Conservation (phyloP, 2,797 vertebrate species). For the Octomys mimax region DNA sequence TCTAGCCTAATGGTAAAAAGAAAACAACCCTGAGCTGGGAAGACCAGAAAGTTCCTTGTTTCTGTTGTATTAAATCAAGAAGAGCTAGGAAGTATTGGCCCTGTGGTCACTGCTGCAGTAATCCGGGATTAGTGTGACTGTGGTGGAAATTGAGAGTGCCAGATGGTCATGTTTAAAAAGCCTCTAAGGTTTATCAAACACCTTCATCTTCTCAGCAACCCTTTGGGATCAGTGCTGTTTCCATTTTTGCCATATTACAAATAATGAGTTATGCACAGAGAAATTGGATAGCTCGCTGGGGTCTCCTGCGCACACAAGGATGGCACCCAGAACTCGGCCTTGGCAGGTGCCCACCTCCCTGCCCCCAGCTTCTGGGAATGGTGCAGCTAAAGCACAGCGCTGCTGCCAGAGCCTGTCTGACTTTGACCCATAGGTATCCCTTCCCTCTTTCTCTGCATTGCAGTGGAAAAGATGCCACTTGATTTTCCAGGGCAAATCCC, state of each 20-base stretch:
- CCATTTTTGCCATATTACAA: background rate
- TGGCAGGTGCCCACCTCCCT: accelerated
- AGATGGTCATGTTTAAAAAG: background rate
- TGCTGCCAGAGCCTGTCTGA: background rate
- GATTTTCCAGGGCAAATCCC: background rate
- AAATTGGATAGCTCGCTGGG: too few species aligned
- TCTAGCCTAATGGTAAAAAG: background rate
- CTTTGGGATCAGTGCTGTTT: background rate
- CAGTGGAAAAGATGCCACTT: background rate
- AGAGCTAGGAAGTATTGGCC: background rate
- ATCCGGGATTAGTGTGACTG: background rate
- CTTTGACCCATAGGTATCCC: accelerated
- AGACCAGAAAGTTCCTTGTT: background rate
- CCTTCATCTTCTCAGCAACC: background rate
- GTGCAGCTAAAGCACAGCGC: background rate
- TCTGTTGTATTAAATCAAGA: background rate
- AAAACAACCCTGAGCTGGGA: background rate
- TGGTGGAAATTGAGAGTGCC: background rate
- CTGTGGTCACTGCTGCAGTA: background rate
- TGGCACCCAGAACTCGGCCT: accelerated
- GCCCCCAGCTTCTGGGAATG: background rate
- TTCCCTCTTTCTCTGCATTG: background rate
- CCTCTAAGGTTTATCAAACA: accelerated
- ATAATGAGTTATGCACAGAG: background rate
- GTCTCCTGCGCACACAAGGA: accelerated